Evolutionary conservation across 2,888 invertebrate genomes (phyloP), one percentile per base, ranked within the genome.

Genomic region (Bruchidius siliquastri): DNA sequence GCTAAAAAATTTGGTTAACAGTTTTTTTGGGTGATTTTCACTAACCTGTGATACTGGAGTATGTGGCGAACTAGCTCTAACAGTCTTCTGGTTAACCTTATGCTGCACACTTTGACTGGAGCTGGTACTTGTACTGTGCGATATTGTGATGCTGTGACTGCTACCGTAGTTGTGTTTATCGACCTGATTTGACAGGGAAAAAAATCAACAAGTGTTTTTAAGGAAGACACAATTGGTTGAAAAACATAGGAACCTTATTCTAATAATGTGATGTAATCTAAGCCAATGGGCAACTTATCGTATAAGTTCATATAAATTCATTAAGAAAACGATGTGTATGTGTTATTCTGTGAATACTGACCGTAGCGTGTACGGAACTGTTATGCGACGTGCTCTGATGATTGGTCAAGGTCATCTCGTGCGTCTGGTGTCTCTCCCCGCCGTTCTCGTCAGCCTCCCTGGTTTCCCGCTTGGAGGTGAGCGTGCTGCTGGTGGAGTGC

Each of bases 401-500:
- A 80, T 91, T 91, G 2, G 91, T 91, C 86, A 91, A 87, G 3
- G 90, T 90, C 75, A 91, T 90, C 83, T 91, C 91, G 80, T 91
- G 91, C 71, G 91, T 88, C 80, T 90, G 90, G 84, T 91, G 91
- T 75, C 91, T 86, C 80, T 91, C 91, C 22, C 88, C 87, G 6
- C 84, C 84, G 70, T 82, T 82, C 69, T 83, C 84, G 71, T 81
- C 83, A 13, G 81, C 78, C 71, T 84, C 84, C 22, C 82, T 73
- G 77, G 90, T 89, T 83, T 91, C 93, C 81, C 92, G 88, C 80
- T 93, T 89, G 8, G 92, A 91, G 20, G 92, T 92, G n/a, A 93
- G 90, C 21, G 92, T 92, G 75, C 91, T 91, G 80, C 91, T 92
- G 20, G 92, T 91, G 80, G 91, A 92, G 80, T 92, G 92, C 84